A percentile compares a stretch with the other conserved stretches of the same genome.
Conservation (phyloP, 2,888 invertebrate species). For the Amphiduros pacificus region DNA sequence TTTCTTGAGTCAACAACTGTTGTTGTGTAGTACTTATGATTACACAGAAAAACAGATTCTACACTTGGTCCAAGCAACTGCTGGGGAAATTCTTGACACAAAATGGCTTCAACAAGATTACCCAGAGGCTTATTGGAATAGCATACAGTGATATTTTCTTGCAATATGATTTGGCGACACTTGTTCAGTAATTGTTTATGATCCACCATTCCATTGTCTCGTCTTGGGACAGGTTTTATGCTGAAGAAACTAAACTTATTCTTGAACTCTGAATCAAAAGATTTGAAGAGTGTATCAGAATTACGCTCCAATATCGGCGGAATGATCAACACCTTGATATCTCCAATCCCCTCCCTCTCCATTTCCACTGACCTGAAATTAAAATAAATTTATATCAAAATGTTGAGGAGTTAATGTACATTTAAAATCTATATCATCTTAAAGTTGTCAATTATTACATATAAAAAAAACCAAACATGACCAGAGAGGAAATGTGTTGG, state of each 20-base stretch:
- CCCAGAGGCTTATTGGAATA: constrained; percentile 17
- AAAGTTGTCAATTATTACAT: too few relatives aligned
- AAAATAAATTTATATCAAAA: too few relatives aligned
- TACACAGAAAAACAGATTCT: constrained; percentile 19
- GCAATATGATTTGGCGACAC: constrained; percentile 6
- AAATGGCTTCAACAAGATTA: constrained; percentile 6
- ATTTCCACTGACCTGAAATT: too few relatives aligned
- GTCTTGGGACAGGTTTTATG: constrained; percentile 14
- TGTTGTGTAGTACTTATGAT: constrained; percentile 21
- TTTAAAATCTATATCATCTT: too few relatives aligned
- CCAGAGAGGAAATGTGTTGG: too few relatives aligned
- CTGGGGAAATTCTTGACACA: constrained; percentile 16
- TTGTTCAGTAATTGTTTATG: constrained; percentile 7
- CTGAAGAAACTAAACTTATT: constrained; percentile 12
- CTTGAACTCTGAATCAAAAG: neutral
- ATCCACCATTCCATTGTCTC: constrained; percentile 13
- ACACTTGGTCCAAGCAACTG: constrained; percentile 13
- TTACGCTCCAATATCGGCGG: constrained; percentile 20
- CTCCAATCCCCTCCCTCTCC: constrained; percentile 10
- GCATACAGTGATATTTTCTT: constrained; percentile 6
- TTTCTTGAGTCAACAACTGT: constrained; percentile 8
- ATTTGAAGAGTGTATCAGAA: constrained; percentile 5
- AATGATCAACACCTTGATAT: constrained; percentile 12
- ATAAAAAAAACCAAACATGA: too few relatives aligned
- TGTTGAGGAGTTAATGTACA: too few relatives aligned